Percentiles rank a stretch among this genome's conserved stretches.
Evolutionary conservation across 2,113 vertebrate species (phyloP).

Genomic region (Panurus biarmicus): DNA sequence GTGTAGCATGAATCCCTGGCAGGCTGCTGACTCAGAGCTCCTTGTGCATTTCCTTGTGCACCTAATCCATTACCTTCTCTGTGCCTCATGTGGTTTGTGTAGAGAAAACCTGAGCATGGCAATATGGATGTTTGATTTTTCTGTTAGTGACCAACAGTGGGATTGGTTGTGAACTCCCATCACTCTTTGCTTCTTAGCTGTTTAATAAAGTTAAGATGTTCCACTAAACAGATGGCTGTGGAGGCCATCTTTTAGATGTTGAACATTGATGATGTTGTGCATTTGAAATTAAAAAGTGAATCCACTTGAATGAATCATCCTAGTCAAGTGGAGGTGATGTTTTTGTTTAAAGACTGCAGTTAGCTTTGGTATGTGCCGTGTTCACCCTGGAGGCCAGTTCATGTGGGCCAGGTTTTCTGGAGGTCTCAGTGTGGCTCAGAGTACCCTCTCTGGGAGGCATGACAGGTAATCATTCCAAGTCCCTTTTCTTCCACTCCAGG

Average conservation of each 20-base stretch:
- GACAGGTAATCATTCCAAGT: too few species aligned
- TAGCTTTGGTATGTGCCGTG: not conserved
- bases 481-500: not conserved
- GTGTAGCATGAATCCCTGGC: not conserved
- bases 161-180: not conserved
- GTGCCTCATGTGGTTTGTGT: fast-evolving
- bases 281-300: not conserved
- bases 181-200: not conserved
- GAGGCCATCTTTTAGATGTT: not conserved
- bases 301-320: not conserved
- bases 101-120: not conserved
- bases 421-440: fast-evolving
- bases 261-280: not conserved
- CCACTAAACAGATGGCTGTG: not conserved
- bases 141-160: not conserved
- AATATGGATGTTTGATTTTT: not conserved
- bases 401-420: not conserved
- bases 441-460: not conserved
- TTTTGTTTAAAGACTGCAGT: not conserved
- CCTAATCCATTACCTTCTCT: not conserved
- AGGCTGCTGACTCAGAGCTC: not conserved
- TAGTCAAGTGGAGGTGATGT: not conserved
- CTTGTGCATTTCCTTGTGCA: not conserved
- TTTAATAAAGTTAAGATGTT: not conserved
- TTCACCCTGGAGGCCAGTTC: not conserved